Percentiles rank a stretch among this genome's conserved stretches.
These are phyloP conservation scores for Virgularia gustaviana DNA, from an alignment of 92 coral and sea anemone genomes.

Conservation along the genomic window DNA sequence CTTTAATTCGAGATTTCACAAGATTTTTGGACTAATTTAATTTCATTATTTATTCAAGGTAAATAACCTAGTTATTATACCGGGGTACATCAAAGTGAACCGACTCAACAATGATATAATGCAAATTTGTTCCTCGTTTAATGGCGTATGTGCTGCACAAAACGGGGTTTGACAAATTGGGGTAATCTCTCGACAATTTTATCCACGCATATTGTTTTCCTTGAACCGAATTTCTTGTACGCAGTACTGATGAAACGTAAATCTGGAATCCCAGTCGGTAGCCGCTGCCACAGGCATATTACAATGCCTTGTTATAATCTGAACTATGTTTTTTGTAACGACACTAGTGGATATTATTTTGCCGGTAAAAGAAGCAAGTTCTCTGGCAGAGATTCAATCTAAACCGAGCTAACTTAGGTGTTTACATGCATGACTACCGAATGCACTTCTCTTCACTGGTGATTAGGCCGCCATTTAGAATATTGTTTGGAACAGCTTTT, in stretches of 20 bases:
- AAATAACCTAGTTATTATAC: too few species aligned
- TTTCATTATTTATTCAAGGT: too few species aligned
- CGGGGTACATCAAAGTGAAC: too few species aligned
- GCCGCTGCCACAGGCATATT: constrained; percentile 40
- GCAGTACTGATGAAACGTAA: constrained; percentile 33
- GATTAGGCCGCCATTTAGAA: constrained; percentile 43
- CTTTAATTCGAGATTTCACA: too few species aligned
- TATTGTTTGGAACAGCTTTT: constrained; percentile 14
- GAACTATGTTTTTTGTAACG: constrained; percentile 31
- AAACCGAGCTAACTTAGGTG: constrained; percentile 47
- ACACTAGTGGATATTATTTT: constrained; percentile 49
- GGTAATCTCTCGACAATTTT: too few species aligned
- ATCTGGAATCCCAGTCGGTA: constrained; percentile 35
- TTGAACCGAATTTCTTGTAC: constrained; percentile 31
- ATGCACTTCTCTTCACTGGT: constrained; percentile 49
- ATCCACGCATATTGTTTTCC: background rate
- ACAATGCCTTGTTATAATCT: constrained; percentile 50
- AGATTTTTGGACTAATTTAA: too few species aligned
- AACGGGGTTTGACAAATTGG: too few species aligned
- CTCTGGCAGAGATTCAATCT: constrained; percentile 45
- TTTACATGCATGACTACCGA: constrained; percentile 42
- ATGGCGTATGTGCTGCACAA: too few species aligned
- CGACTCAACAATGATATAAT: too few species aligned
- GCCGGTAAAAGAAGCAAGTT: constrained; percentile 42
- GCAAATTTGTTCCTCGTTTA: too few species aligned